phyloP scores from a whole-genome alignment of 1,140 invertebrate genomes.

The Zaprionus inermis region DNA sequence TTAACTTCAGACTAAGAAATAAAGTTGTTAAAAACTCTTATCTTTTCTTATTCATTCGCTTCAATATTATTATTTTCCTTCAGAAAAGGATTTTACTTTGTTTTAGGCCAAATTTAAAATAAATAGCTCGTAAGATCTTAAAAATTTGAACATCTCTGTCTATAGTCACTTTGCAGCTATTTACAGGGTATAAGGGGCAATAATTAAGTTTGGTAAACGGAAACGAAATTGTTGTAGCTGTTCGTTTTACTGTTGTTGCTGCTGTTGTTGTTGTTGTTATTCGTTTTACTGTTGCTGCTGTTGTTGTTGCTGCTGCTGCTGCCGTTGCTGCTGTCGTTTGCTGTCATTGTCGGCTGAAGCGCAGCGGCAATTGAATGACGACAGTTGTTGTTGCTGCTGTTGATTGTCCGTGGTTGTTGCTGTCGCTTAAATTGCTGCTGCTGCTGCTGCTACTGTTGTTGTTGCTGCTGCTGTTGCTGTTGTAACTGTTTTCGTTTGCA shows the following conservation, averaged over 20 bases:
- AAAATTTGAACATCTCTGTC: no score
- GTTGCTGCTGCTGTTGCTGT: conserved; percentile 15
- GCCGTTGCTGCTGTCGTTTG: conserved; percentile 25
- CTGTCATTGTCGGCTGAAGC: conserved; percentile 38
- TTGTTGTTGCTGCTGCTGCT: conserved; percentile 13
- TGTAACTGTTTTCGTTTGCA: conserved; percentile 29
- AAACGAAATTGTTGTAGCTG: conserved; percentile 38
- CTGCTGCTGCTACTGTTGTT: conserved; percentile 7
- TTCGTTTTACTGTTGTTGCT: not conserved
- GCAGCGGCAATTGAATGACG: conserved; percentile 37
- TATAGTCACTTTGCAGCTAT: not conserved
- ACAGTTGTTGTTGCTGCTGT: conserved; percentile 25
- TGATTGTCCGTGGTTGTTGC: conserved; percentile 11
- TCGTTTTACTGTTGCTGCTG: conserved; percentile 10
- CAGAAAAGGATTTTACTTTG: no score
- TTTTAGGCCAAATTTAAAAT: no score
- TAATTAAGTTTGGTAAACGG: conserved; percentile 26
- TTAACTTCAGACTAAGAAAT: no score
- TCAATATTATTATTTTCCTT: no score
- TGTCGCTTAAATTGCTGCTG: not conserved
- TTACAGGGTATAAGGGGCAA: conserved; percentile 28
- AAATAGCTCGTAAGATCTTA: not conserved
- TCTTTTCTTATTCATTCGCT: no score
- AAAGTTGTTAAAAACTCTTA: no score
- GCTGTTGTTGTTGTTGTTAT: conserved; percentile 1